Evolutionary conservation across 2,113 vertebrate species (phyloP), one percentile per base, ranked within the genome.

Genomic region (Athene noctua): DNA sequence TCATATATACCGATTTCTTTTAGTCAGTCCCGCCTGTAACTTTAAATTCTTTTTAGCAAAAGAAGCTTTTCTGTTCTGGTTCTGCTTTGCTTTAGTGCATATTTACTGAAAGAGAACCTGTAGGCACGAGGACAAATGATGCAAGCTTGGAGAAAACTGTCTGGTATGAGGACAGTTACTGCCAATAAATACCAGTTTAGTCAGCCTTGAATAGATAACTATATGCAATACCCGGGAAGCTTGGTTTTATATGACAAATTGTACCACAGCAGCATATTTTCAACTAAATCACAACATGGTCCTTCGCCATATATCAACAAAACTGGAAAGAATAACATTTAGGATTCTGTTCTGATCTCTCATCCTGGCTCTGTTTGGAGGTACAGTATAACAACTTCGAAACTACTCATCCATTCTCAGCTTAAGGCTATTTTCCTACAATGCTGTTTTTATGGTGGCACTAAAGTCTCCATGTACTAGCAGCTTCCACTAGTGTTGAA

Each of bases 371-470:
- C 36, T 70, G 10, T 74, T 49, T n/a, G 62, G 68, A 92, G 75
- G 15, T 2, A 3, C 2, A 1, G 11, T n/a, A 51, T 66, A 94
- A 96, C 89, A 95, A 83, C 85, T 87, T 47, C 18, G 42, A 74
- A 95, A 72, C 63, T n/a, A 15, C 94, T 94, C 77, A 91, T 86
- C 92, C 86, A 47, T 95, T 79, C 80, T 75, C 87, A 72, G 89
- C 95, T 94, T 21, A 63, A 62, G 88, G 96, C 94, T 94, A 21
- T 95, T 92, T 94, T 75, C 88, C 91, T 89, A 66, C 95, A 89
- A 62, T 55, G 94, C 63, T 74, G 44, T 7, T 92, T 97, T 97
- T 96, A 96, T 58, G 80, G 80, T 49, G 63, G 80, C 92, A 89
- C 94, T 96, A 90, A 96, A 93, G 80, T 42, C 92, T 88, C 70